Base-by-base conservation (phyloP, 2,113 vertebrate species). In the Colinus virginianus region DNA sequence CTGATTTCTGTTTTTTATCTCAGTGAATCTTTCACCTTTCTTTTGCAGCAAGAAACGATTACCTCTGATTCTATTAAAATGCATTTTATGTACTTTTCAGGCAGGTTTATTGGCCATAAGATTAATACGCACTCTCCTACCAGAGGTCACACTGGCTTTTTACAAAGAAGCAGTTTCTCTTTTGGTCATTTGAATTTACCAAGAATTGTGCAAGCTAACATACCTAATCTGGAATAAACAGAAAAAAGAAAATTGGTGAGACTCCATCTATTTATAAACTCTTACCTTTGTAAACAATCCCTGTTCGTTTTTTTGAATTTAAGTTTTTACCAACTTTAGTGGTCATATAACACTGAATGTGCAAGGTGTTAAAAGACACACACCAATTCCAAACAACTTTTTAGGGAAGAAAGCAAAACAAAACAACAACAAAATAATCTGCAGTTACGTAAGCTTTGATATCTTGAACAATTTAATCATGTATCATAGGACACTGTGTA, bases 41-140 rank as follows among this genome's bases (percentile, higher is more conserved):
- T 26, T 84, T 88, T 90, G 94, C 42, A 84, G 90, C 16, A 70
- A 95, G 42, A 90, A 92, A 90, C 8, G 7, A 91, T 49, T 81
- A 91, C 67, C 77, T 75, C 20, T 76, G 56, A 84, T 58, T 69
- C 78, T 62, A 78, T 87, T 90, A 93, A 87, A 93, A 86, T 55
- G 59, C 7, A 72, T 95, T 96, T 95, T 68, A 84, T 90, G 13
- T 67, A 58, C 76, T 91, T 95, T 84, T 90, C 53, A 87, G 79
- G 22, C 40, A 94, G 71, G 75, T 85, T 88, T 87, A 87, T 90
- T 94, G 30, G 21, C 51, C 93, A 22, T 45, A 88, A 93, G 84
- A 89, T 93, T 95, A 96, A 94, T 91, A 95, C 36, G 22, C 36
- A 78, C 63, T 67, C 28, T 42, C 75, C 53, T 45, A 86, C 78